phyloP scores from a whole-genome alignment of 2,888 invertebrate species.

The Apamea epomidion region DNA sequence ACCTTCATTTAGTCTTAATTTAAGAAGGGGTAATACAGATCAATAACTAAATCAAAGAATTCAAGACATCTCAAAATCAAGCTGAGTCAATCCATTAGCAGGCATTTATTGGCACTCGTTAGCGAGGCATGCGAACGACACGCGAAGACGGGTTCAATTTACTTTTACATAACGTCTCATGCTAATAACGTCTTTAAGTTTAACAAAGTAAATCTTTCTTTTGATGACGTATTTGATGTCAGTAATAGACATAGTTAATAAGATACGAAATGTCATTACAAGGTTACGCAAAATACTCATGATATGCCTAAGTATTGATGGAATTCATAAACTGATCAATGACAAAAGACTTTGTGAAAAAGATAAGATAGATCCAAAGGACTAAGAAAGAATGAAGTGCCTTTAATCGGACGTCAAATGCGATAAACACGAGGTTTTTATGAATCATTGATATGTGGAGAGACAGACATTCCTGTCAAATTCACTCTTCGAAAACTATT shows the following conservation, averaged over 20 bases:
- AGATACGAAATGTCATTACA: background rate
- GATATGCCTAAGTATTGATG: no score
- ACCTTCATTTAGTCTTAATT: background rate
- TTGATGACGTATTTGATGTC: background rate
- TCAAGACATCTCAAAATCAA: conserved; percentile 21
- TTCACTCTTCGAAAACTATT: conserved; percentile 42
- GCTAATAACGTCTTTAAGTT: conserved; percentile 14
- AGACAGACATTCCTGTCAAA: conserved; percentile 11
- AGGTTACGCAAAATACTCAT: background rate
- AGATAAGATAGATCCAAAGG: background rate
- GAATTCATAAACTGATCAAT: background rate
- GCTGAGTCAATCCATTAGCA: conserved; percentile 27
- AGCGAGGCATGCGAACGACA: conserved; percentile 31
- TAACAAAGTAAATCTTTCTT: background rate
- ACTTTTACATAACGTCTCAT: conserved; percentile 23
- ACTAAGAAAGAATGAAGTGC: background rate
- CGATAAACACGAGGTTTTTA: background rate
- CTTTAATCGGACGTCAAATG: background rate
- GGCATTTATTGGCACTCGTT: conserved; percentile 52
- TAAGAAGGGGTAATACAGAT: background rate
- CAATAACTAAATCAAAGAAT: conserved; percentile 28
- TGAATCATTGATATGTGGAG: conserved; percentile 18
- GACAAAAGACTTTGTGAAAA: background rate
- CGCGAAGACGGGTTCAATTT: conserved; percentile 20
- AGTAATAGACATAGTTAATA: background rate